Base-by-base conservation (phyloP, 2,797 vertebrate genomes). In the Clarias fuscus region DNA sequence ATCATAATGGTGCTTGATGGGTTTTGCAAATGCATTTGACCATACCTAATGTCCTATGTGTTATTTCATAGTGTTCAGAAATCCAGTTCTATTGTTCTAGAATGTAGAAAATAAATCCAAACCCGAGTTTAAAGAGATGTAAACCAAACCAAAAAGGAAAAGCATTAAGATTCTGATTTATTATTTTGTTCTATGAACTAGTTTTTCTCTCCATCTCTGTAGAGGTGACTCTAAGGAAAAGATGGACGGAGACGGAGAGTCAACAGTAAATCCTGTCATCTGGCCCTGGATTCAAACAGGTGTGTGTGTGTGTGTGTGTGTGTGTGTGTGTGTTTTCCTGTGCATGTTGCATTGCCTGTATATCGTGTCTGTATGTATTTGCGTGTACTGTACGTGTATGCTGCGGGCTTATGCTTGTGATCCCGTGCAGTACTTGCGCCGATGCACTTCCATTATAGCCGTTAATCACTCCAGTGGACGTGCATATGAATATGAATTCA, bases 241-340 rank as follows among this genome's bases (percentile, higher is more conserved):
- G 24, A 85, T 64, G 85, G 73, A 78, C 10, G 91, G 87, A 73
- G 87, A 83, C 65, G 61, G 5, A 7, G 87, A 92, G 87, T 89
- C 91, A 10, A 56, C 90, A 77, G 89, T 86, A 62, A 88, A 89
- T 53, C 89, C 91, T 2, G 53, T 89, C 87, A 86, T 91, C 82
- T 91, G 91, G 89, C 89, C 85, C 0, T 92, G 89, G 91, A 94
- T 84, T 88, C 92, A 90, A 89, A 89, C 92, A 90, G 94, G 94
- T 94, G 27, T n/a, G 30, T 75, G 64, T 85, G 27, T n/a, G 30
- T 75, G 64, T 85, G 43, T 83, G n/a, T n/a, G 94, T 94, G 27
- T n/a, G 30, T 75, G 64, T 85, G 27, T n/a, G 30, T 75, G 64
- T 85, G 43, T 83, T 53, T 84, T 58, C 18, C 2, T 72, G 30